A percentile compares a stretch with the other conserved stretches of the same genome.
phyloP scores from a whole-genome alignment of 2,113 vertebrate genomes.

The Oenanthe oenanthe region DNA sequence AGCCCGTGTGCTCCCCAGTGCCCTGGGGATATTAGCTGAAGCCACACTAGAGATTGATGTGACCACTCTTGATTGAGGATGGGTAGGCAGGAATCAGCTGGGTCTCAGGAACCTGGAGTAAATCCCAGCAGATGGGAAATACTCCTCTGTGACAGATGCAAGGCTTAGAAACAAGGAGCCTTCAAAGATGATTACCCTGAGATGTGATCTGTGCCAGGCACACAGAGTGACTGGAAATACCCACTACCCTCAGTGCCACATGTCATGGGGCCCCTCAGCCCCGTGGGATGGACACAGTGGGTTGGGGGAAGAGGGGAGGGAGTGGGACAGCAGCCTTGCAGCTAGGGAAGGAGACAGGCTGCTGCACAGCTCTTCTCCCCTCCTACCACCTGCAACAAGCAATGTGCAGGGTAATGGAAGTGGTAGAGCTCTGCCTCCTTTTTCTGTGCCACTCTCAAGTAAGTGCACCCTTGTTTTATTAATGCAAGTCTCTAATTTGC shows the following conservation, averaged over 20 bases:
- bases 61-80: background rate
- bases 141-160: constrained; percentile 48
- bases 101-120: background rate
- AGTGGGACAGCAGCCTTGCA: background rate
- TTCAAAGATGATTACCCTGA: constrained; percentile 34
- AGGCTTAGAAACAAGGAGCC: constrained; percentile 16
- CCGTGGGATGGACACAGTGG: background rate
- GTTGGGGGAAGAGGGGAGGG: background rate
- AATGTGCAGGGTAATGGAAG: background rate
- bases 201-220: background rate
- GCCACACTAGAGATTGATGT: background rate
- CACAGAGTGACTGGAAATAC: background rate
- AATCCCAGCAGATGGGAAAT: constrained; percentile 51
- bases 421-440: background rate
- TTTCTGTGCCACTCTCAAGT: background rate
- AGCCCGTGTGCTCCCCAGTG: background rate
- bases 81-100: background rate
- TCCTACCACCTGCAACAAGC: background rate
- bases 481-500: background rate
- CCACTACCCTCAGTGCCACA: background rate
- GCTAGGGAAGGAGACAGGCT: background rate
- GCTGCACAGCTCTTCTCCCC: background rate
- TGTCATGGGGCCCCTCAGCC: background rate
- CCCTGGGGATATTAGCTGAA: background rate
- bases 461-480: background rate